Evolutionary conservation across 2,113 vertebrate species (phyloP).

Genomic region (Neomonachus schauinslandi): DNA sequence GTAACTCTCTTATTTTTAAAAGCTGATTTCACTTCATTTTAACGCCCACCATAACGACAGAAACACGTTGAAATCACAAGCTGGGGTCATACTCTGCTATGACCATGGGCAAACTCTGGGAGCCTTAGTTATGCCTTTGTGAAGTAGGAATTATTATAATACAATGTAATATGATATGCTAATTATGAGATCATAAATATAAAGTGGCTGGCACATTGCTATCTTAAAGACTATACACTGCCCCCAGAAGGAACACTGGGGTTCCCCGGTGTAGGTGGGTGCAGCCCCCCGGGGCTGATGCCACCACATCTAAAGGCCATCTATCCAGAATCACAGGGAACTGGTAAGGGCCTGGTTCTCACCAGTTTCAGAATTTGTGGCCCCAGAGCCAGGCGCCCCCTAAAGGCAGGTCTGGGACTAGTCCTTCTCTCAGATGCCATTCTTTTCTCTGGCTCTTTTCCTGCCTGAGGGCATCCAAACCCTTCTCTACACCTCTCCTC

Average conservation of each 20-base stretch:
- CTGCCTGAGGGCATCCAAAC: neutral
- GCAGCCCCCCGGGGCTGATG: neutral
- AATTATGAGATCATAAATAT: neutral
- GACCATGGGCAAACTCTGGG: neutral
- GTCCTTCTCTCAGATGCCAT: neutral
- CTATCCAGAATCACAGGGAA: neutral
- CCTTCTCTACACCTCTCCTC: neutral
- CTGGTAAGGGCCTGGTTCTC: neutral
- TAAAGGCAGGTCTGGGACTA: slow-evolving; percentile 15
- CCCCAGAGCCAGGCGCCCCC: slow-evolving; percentile 5
- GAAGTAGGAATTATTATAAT: neutral
- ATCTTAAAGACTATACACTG: neutral
- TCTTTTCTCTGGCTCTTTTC: neutral
- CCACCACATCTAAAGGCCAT: neutral
- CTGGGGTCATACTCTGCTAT: neutral
- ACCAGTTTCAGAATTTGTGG: neutral
- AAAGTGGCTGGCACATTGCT: neutral
- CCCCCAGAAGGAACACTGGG: neutral
- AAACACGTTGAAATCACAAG: neutral
- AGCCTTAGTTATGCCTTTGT: neutral
- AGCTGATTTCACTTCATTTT: neutral
- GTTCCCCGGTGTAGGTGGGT: neutral
- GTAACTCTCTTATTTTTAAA: neutral
- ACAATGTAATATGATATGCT: neutral
- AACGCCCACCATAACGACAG: neutral